These are phyloP conservation scores for Oeneis ivallda DNA, from an alignment of 2,888 invertebrate species.

Conservation along the genomic window DNA sequence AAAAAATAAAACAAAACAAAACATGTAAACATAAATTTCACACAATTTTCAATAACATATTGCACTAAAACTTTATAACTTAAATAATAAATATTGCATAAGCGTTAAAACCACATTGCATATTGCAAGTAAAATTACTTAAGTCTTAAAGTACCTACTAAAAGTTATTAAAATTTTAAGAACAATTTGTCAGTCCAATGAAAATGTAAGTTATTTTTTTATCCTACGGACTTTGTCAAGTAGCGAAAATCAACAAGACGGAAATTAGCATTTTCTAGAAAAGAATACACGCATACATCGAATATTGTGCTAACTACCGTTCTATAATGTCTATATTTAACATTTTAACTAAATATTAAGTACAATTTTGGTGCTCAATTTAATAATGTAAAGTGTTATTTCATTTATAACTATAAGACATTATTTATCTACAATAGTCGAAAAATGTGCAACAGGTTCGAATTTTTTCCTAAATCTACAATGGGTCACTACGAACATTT, in stretches of 20 bases:
- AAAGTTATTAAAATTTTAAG: slow-evolving; percentile 63
- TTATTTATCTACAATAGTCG: slow-evolving; percentile 75
- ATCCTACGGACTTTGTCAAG: slow-evolving; percentile 60
- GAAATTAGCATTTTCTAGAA: slow-evolving; percentile 56
- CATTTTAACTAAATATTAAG: slow-evolving; percentile 81
- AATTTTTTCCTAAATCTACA: slow-evolving; percentile 60
- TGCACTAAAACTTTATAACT: slow-evolving; percentile 79
- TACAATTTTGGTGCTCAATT: slow-evolving; percentile 82
- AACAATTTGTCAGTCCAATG: slow-evolving; percentile 76
- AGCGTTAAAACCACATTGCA: slow-evolving; percentile 72
- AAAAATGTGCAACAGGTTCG: slow-evolving; percentile 63
- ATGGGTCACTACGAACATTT: slow-evolving; percentile 33
- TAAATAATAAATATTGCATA: slow-evolving; percentile 79
- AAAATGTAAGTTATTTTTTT: slow-evolving; percentile 57
- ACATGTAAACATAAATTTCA: slow-evolving; percentile 74
- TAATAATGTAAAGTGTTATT: slow-evolving; percentile 74
- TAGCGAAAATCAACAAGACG: slow-evolving; percentile 58
- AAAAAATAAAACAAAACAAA: slow-evolving; percentile 72
- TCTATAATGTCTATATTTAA: slow-evolving; percentile 55
- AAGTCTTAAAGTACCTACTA: slow-evolving; percentile 65
- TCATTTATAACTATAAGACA: slow-evolving; percentile 63
- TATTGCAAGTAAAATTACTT: slow-evolving; percentile 67
- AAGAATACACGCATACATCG: slow-evolving; percentile 43
- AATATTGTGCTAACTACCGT: slow-evolving; percentile 62
- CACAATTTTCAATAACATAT: slow-evolving; percentile 79